These are phyloP conservation scores for Toxotes jaculatrix DNA, from an alignment of 2,113 vertebrate genomes.

Conservation along the genomic window DNA sequence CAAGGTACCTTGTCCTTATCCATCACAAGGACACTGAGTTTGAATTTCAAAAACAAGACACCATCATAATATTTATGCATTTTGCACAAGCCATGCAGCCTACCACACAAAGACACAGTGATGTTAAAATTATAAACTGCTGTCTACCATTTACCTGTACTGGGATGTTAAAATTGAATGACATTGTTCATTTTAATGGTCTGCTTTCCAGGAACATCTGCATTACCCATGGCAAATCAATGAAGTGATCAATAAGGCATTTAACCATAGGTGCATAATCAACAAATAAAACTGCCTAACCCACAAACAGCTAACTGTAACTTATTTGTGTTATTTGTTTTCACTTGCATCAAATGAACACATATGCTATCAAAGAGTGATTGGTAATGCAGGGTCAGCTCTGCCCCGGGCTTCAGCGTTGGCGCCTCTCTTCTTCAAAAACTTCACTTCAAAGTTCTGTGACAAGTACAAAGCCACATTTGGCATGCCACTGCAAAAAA, in stretches of 20 bases:
- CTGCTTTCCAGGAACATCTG: background rate
- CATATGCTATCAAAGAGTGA: background rate
- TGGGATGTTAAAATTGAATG: background rate
- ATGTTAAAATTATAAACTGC: background rate
- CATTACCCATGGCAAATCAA: background rate
- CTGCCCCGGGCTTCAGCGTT: background rate
- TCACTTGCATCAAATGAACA: background rate
- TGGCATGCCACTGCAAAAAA: background rate
- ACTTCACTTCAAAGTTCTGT: constrained; percentile 7
- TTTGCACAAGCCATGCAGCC: background rate
- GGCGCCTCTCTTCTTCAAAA: constrained; percentile 1
- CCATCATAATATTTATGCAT: background rate
- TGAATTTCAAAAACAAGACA: constrained; percentile 5
- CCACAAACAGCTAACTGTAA: background rate
- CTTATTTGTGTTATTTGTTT: background rate
- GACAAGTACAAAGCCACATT: constrained; percentile 6
- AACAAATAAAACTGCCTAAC: background rate
- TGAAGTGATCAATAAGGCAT: background rate
- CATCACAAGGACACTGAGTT: background rate
- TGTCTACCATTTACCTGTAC: background rate
- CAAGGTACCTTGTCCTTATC: background rate
- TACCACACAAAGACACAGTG: background rate
- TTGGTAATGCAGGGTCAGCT: constrained; percentile 4
- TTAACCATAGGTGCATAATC: background rate
- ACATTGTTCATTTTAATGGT: background rate